Base-by-base conservation (phyloP, 2,888 invertebrate genomes). In the Calliscelio sp. region DNA sequence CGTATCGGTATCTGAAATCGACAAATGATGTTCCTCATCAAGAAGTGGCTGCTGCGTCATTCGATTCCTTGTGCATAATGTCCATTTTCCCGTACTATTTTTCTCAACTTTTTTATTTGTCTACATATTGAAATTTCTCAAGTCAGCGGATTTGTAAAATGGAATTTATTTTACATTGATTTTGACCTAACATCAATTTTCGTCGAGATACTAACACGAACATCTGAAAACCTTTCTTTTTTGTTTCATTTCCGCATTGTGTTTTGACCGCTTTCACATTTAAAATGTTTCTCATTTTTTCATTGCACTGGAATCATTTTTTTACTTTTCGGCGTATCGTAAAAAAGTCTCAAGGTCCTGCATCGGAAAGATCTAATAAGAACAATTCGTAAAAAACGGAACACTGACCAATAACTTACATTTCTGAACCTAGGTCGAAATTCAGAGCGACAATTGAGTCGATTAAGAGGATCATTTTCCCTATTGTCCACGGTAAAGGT, bases 1-100 rank as follows among this genome's bases (percentile, higher is more conserved):
- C 85, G 79, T 91, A 92, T 91, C 91, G 91, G 91, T 91, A 92
- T 91, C 90, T 91, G 85, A 89, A 90, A 92, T 92, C 91, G 90
- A 92, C 89, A 88, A 88, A 89, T 89, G 89, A 91, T 89, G 91
- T 91, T 89, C 89, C 90, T 89, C 91, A 91, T 91, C 92, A 92
- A 88, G 90, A 86, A 90, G 87, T 89, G 89, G 89, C 75, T 91
- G 92, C 92, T 90, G 89, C 88, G 91, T 92, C 92, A 92, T 79
- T 79, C 74, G 61, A 74, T 61, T 81, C 74, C 44, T 49, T 24
- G 63, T 55, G 70, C 38, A 65, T 70, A 59, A 70, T 55, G 32
- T 59, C 16, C 14, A 55, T 68, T 66, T 77, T 70, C 57, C 44
- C 16, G 55, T 53, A 70, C 70, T 57, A 44, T 57, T 57, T 55